Conservation (phyloP, 2,888 invertebrate genomes). For the Sesia bembeciformis region DNA sequence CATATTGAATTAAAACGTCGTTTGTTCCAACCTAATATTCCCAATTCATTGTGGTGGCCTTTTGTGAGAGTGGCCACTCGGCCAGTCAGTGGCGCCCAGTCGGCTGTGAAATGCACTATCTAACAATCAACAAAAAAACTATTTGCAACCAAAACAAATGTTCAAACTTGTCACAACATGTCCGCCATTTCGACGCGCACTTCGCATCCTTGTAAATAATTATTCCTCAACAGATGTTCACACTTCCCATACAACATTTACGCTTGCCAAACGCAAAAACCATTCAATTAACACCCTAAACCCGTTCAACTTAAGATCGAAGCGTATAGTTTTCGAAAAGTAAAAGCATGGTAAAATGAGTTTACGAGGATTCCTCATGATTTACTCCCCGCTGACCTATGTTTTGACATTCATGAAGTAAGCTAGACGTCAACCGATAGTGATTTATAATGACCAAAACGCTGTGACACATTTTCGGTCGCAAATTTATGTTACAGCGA, state of each 20-base stretch:
- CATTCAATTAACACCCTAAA: too few species aligned
- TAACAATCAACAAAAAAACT: background rate
- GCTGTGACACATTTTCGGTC: background rate
- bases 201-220: too few species aligned
- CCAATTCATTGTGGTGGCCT: too few species aligned
- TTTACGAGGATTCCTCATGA: constrained; percentile 10
- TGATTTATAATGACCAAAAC: constrained; percentile 17
- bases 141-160: background rate
- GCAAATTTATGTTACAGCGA: background rate
- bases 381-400: constrained; percentile 25
- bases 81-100: too few species aligned
- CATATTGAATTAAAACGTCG: too few species aligned
- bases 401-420: constrained; percentile 29
- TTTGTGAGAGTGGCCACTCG: too few species aligned
- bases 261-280: background rate
- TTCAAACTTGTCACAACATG: background rate
- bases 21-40: too few species aligned
- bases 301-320: too few species aligned
- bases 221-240: background rate
- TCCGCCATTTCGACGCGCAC: background rate
- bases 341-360: too few species aligned
- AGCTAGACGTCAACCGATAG: constrained; percentile 18
- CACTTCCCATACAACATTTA: background rate
- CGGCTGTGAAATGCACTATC: too few species aligned
- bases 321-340: too few species aligned